Percentiles rank a stretch among this genome's conserved stretches.
These are phyloP conservation scores for Drosophila stalkeri DNA, from an alignment of 2,888 invertebrate genomes.

Conservation along the genomic window DNA sequence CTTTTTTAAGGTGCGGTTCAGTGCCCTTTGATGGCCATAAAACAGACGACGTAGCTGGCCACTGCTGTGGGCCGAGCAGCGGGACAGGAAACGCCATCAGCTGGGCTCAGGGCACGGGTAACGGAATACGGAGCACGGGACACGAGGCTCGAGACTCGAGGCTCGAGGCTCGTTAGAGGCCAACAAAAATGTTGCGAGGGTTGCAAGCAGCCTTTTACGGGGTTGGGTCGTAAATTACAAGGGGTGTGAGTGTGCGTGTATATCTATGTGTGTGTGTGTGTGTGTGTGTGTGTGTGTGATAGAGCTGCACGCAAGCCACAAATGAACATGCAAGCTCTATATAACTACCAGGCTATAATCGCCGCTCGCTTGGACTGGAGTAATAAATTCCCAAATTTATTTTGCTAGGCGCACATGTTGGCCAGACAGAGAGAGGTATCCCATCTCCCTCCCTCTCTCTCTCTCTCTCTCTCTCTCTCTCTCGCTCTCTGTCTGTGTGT, in stretches of 20 bases:
- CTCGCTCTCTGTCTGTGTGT: no score
- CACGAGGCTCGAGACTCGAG: not conserved
- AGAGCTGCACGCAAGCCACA: constrained; percentile 67
- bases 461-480: constrained; percentile 1
- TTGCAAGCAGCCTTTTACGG: constrained; percentile 55
- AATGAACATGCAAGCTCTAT: constrained; percentile 71
- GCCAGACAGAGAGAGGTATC: not conserved
- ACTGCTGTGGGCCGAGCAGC: constrained; percentile 44
- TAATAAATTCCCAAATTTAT: constrained; percentile 69
- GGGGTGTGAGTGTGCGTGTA: constrained; percentile 27
- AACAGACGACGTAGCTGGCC: constrained; percentile 51
- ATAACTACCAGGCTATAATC: constrained; percentile 5
- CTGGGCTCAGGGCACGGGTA: constrained; percentile 35
- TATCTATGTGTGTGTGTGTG: constrained; percentile 15
- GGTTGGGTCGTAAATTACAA: constrained; percentile 67
- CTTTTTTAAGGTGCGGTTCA: constrained; percentile 80
- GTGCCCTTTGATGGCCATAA: constrained; percentile 79
- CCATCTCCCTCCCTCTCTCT: not conserved
- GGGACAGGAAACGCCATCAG: constrained; percentile 70
- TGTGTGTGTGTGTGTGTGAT: constrained; percentile 11
- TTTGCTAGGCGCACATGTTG: constrained; percentile 64
- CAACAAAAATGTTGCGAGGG: constrained; percentile 57
- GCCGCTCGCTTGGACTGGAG: constrained; percentile 11
- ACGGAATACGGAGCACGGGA: not conserved
- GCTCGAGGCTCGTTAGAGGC: constrained; percentile 55